These are phyloP conservation scores for Alexandromys fortis DNA, from an alignment of 2,113 vertebrate species.

Conservation along the genomic window DNA sequence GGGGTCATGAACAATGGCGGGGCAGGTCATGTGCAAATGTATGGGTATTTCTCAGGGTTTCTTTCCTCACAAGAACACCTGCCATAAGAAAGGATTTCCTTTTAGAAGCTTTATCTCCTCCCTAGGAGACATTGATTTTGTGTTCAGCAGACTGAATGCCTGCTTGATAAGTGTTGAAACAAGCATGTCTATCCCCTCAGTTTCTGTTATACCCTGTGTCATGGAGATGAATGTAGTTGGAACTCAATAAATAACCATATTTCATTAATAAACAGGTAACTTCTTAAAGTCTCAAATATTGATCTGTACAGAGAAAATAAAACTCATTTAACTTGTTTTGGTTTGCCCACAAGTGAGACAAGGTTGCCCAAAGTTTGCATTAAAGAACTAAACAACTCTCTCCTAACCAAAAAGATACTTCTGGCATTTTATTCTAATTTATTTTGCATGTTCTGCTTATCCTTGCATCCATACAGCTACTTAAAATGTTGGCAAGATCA, in stretches of 20 bases:
- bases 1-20: not conserved
- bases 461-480: not conserved
- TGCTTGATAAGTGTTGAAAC: not conserved
- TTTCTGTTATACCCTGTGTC: not conserved
- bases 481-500: slow-evolving; percentile 6
- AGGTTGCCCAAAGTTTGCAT: not conserved
- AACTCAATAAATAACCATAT: not conserved
- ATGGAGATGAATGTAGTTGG: not conserved
- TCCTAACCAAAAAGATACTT: not conserved
- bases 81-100: not conserved
- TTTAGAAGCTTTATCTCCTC: not conserved
- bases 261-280: not conserved
- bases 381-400: not conserved
- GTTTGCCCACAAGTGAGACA: not conserved
- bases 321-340: not conserved
- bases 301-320: not conserved
- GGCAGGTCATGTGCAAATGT: not conserved
- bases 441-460: not conserved
- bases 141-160: not conserved
- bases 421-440: not conserved
- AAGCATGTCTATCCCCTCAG: not conserved
- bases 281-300: not conserved
- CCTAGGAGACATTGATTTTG: not conserved
- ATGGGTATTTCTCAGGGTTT: not conserved
- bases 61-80: not conserved